Base-by-base conservation (phyloP, 2,113 vertebrate genomes). In the Leucosticte australis region DNA sequence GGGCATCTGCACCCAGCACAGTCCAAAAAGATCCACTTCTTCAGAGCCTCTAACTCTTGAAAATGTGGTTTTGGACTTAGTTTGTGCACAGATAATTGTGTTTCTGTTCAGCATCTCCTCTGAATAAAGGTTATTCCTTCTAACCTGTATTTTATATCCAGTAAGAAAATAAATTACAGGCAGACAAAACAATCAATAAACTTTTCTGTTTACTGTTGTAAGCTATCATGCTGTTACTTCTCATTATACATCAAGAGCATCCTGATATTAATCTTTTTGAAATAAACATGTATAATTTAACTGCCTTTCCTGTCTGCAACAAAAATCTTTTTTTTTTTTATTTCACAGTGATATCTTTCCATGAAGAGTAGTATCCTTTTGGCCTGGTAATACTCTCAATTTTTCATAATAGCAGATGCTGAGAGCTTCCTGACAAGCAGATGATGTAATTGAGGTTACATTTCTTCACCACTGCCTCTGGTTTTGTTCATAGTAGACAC, bases 281-380 rank as follows among this genome's bases (percentile, higher is more conserved):
- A 94, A 90, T 60, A 91, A 92, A 88, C 42, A 75, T 42, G 46
- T 81, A 74, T 77, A 88, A 65, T 89, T 74, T 81, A 96, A 91
- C 56, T 3, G 33, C 42, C 63, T 94, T 90, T 84, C 70, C 55
- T 53, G 28, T 89, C 69, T 90, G 60, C 47, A 87, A 79, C 68
- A 94, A 88, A 86, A 91, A 79, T 84, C 81, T 74, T 80, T 91
- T 31, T 49, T 53, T 53, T 33, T 93, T 95, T 94, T 69, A 78
- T 92, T 92, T 91, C 64, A 90, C 42, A 49, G 33, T 71, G 62
- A 83, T 88, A 27, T 75, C 16, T 93, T 92, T 67, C 28, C 28
- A 44, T 82, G 62, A 96, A 92, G 63, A 92, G 74, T 35, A 81
- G 49, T 28, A 79, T 37, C 16, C 19, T 78, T 90, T 83, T 92